These are phyloP conservation scores for Colossoma macropomum DNA, from an alignment of 2,113 vertebrate genomes.

Conservation along the genomic window DNA sequence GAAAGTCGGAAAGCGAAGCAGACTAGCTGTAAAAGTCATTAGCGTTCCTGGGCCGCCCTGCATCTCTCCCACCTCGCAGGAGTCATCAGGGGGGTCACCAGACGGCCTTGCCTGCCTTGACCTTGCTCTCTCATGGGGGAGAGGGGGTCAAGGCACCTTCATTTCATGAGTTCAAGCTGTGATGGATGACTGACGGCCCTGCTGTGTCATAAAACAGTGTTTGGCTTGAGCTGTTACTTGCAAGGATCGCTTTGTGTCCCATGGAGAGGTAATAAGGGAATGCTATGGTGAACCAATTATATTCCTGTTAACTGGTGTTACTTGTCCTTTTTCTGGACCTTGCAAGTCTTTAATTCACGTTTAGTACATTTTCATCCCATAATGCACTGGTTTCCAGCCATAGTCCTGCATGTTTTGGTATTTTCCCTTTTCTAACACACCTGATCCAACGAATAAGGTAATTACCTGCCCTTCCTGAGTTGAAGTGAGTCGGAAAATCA, in stretches of 20 bases:
- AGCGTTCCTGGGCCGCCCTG: constrained; percentile 21
- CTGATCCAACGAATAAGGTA: background rate
- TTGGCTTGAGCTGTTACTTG: constrained; percentile 38
- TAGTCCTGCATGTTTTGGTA: too few species aligned
- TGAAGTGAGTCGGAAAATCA: background rate
- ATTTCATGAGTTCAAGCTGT: constrained; percentile 43
- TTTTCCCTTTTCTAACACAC: background rate
- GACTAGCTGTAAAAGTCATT: constrained; percentile 52
- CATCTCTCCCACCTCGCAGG: constrained; percentile 21
- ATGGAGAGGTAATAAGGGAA: background rate
- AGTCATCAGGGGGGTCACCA: constrained; percentile 44
- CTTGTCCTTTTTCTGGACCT: background rate
- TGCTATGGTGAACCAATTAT: background rate
- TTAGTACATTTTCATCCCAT: background rate
- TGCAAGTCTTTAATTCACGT: background rate
- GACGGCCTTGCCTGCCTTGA: constrained; percentile 51
- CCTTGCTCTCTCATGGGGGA: constrained; percentile 40
- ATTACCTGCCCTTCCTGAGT: background rate
- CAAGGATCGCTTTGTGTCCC: constrained; percentile 28
- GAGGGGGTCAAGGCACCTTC: constrained; percentile 38
- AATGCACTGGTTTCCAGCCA: too few species aligned
- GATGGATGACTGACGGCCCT: constrained; percentile 47
- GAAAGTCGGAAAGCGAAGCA: background rate
- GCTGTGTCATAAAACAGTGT: constrained; percentile 36
- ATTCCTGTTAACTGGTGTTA: background rate